Base-by-base conservation (phyloP, 2,888 invertebrate genomes). In the Timema podura region DNA sequence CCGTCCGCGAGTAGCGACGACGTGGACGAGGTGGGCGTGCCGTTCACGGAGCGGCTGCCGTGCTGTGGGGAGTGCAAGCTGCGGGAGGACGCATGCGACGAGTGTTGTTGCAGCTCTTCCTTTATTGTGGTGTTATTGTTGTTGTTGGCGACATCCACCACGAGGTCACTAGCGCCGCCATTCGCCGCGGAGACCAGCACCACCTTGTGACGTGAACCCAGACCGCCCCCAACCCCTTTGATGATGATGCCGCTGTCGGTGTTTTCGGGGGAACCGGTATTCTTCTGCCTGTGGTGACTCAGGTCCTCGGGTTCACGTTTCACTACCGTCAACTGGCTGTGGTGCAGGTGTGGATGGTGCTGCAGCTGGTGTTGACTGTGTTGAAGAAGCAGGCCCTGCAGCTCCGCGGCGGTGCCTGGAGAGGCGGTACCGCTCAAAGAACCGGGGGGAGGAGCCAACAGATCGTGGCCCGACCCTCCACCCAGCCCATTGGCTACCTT, bases 281-380 rank as follows among this genome's bases (percentile, higher is more conserved):
- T 83, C 84, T 88, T 88, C 82, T 88, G 86, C 81, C 88, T 86
- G 78, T 83, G 84, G 77, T 84, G 84, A 85, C 91, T 91, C 76
- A 91, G 85, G 82, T 92, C 92, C 84, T 91, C 91, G 78, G 91
- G 91, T 83, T 91, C 92, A 81, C 91, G 87, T 84, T 91, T 91
- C 81, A 91, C 89, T 80, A 87, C 86, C 79, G 87, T 73, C 70
- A 75, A 75, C 65, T 72, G 75, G 16, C 73, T 74, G 65, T 74
- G 73, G 66, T 68, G 72, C 73, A 66, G 68, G 51, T 70, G 71
- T 15, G 73, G 75, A 70, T 75, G 73, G 61, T 68, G 72, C 73
- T 67, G 72, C 71, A 51, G 71, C 70, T 72, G 74, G 8, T 65
- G 66, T 61, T 70, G 68, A 67, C 69, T 68, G 67, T 75, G 76